phyloP scores from a whole-genome alignment of 2,888 invertebrate species.

The Stenotaenia linearis region DNA sequence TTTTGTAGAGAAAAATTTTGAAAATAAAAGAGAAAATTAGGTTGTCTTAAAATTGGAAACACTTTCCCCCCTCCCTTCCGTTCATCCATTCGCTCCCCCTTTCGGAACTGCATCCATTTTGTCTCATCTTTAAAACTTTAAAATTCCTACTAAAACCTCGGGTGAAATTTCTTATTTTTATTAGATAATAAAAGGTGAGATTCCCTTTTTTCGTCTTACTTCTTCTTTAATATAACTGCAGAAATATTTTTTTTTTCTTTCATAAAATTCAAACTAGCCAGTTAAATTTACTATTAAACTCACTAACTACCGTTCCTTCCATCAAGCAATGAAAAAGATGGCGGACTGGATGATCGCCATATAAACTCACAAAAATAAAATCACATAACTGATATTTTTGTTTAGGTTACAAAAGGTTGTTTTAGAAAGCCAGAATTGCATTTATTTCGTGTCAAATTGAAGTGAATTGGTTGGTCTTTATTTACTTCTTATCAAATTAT shows the following conservation, averaged over 20 bases:
- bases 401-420: no score
- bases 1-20: neutral
- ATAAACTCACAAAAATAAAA: no score
- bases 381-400: no score
- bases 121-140: constrained; percentile 24
- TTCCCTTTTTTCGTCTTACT: neutral
- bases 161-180: constrained; percentile 26
- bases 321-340: neutral
- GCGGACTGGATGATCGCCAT: neutral
- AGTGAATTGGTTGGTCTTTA: no score
- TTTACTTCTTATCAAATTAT: no score
- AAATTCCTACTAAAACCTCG: constrained; percentile 4
- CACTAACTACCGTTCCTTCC: neutral
- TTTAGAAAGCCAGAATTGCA: no score
- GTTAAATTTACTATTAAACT: constrained; percentile 23
- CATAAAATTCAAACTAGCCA: constrained; percentile 13
- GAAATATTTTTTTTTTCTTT: constrained; percentile 7
- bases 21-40: constrained; percentile 8
- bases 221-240: constrained; percentile 7
- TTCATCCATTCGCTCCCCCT: neutral
- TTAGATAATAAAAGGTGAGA: constrained; percentile 19
- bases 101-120: neutral
- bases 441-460: no score
- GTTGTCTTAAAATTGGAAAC: neutral
- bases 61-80: neutral